Evolutionary conservation across 2,888 invertebrate genomes (phyloP).

Genomic region (Coenonympha arcania): DNA sequence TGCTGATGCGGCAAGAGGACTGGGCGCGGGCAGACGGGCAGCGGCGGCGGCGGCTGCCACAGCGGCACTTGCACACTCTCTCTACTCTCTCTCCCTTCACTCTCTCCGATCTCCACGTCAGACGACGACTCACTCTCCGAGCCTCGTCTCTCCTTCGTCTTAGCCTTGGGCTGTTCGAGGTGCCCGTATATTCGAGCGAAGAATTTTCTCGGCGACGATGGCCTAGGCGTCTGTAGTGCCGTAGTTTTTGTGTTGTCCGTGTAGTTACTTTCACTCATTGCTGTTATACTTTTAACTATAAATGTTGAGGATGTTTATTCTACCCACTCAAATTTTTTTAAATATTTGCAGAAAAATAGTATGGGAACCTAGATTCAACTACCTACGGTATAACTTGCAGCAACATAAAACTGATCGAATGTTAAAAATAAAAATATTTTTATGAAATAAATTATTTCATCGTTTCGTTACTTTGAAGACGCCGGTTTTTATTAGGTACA

Average conservation of each 20-base stretch:
- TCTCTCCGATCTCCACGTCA: constrained; percentile 60
- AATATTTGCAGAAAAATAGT: no score
- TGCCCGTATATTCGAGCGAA: constrained; percentile 87
- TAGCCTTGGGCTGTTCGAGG: constrained; percentile 69
- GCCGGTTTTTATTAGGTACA: no score
- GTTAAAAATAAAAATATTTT: no score
- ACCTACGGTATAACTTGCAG: no score
- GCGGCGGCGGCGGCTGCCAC: constrained; percentile 54
- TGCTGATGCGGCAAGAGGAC: constrained; percentile 65
- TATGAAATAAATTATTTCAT: no score
- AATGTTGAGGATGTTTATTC: neutral
- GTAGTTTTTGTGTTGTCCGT: constrained; percentile 36
- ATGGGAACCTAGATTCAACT: no score
- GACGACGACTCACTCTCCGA: constrained; percentile 63
- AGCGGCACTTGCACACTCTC: constrained; percentile 33
- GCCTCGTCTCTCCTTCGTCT: constrained; percentile 33
- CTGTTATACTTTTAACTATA: constrained; percentile 9
- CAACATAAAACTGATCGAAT: no score
- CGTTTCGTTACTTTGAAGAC: no score
- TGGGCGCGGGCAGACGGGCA: constrained; percentile 63
- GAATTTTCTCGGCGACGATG: constrained; percentile 85
- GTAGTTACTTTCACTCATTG: constrained; percentile 41
- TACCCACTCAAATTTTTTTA: neutral
- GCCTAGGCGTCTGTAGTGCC: constrained; percentile 58
- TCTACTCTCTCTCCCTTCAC: constrained; percentile 29